Evolutionary conservation across 2,113 vertebrate species (phyloP).

Genomic region (Anoura caudifer): DNA sequence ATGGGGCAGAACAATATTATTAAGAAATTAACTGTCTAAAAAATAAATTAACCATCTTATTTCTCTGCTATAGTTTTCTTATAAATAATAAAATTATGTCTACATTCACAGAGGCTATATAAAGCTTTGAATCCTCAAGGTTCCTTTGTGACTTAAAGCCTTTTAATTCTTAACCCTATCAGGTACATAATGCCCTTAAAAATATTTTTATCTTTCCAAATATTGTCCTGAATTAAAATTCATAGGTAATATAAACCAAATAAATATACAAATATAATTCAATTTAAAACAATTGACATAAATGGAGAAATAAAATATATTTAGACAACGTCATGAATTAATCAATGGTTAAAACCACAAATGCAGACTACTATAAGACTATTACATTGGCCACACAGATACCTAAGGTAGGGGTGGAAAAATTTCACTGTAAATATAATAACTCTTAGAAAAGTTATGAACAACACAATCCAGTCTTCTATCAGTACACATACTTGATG

Average conservation of each 20-base stretch:
- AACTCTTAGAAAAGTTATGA: neutral
- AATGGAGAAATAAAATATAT: neutral
- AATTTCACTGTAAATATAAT: neutral
- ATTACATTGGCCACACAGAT: neutral
- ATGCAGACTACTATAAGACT: neutral
- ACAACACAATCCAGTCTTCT: neutral
- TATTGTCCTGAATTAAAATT: neutral
- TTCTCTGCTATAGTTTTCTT: conserved; percentile 13
- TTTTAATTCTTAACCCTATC: neutral
- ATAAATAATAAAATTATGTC: conserved; percentile 31
- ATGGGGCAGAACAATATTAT: neutral
- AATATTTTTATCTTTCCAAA: neutral
- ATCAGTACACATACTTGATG: neutral
- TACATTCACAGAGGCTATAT: neutral
- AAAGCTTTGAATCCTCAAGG: neutral
- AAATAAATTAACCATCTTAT: conserved; percentile 41
- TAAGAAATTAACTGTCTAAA: conserved; percentile 41
- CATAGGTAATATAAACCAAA: neutral
- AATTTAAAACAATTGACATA: neutral
- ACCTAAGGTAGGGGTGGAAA: neutral
- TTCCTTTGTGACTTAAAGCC: neutral
- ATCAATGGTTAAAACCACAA: neutral
- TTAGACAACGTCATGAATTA: neutral
- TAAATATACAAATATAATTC: neutral
- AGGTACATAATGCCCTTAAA: neutral